Evolutionary conservation across 2,113 vertebrate genomes (phyloP).

Genomic region (Oplegnathus fasciatus): DNA sequence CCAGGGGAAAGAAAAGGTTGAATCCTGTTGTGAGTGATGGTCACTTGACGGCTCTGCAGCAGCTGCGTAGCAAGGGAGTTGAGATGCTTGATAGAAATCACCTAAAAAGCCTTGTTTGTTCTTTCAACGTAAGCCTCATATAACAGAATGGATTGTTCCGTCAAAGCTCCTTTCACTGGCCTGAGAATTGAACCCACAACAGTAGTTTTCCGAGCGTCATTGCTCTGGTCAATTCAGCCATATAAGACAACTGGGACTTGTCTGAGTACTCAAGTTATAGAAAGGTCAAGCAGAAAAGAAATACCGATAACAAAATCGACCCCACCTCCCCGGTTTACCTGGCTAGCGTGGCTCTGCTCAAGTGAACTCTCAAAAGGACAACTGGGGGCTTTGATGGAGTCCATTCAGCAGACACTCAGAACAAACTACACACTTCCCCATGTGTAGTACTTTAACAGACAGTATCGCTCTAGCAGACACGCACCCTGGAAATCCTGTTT

Average conservation of each 20-base stretch:
- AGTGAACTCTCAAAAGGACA: constrained; percentile 57
- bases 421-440: constrained; percentile 48
- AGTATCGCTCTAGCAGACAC: constrained; percentile 68
- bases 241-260: constrained; percentile 67
- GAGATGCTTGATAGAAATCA: constrained; percentile 44
- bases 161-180: constrained; percentile 40
- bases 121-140: constrained; percentile 42
- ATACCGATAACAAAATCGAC: constrained; percentile 58
- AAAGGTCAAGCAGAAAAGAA: constrained; percentile 70
- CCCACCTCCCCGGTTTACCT: constrained; percentile 44
- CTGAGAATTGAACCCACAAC: constrained; percentile 54
- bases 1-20: neutral
- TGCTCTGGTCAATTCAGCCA: constrained; percentile 54
- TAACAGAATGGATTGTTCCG: constrained; percentile 47
- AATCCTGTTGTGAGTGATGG: constrained; percentile 30
- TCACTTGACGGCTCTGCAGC: constrained; percentile 14
- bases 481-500: constrained; percentile 41
- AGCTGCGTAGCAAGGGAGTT: constrained; percentile 9
- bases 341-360: constrained; percentile 52
- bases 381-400: constrained; percentile 61
- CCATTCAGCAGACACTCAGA: constrained; percentile 46
- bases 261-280: constrained; percentile 57
- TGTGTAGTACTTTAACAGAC: constrained; percentile 57
- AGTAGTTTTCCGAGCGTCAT: constrained; percentile 60
- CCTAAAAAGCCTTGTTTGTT: constrained; percentile 31